Base-by-base conservation (phyloP, 1,140 invertebrate genomes). In the Drosophila setifemur region DNA sequence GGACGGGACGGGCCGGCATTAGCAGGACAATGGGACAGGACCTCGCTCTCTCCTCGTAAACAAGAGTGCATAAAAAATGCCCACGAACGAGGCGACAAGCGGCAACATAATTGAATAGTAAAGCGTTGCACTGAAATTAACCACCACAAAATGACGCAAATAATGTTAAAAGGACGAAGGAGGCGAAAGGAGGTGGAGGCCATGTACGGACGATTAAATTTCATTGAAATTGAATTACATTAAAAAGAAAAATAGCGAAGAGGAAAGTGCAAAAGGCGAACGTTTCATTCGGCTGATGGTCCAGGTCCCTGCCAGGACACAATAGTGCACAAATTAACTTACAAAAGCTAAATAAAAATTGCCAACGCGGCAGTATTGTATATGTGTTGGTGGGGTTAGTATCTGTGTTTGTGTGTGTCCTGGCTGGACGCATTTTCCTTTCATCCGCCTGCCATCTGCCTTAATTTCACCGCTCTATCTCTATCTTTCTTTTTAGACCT, bases 161-260 rank as follows among this genome's bases (percentile, higher is more conserved):
- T 85, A 86, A 86, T 81, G 81, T 69, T 75, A 74, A 75, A 49
- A 43, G 48, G 37, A 8, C n/a, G 29, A 0, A 14, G 19, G 11
- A 6, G 8, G 26, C n/a, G n/a, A n/a, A n/a, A 5, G 1, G 12
- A 6, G 3, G 6, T 8, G 35, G n/a, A 6, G 23, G 69, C 60
- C 73, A 64, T 86, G 72, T 79, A 76, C 81, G 75, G 81, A 63
- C 81, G 81, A 86, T 86, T 86, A 86, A 86, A 86, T 86, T 86
- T 86, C 81, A 86, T 86, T 86, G 81, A 86, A 86, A 86, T 86
- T 81, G 81, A 86, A 86, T 86, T 87, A 86, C 81, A 86, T 86
- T 86, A 81, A 86, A 86, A 66, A 63, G 19, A 37, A 55, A 12
- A 9, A 35, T 25, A 23, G 61, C 40, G 40, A n/a, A 19, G 19